phyloP scores from a whole-genome alignment of 2,113 vertebrate species.

The Nannobrachium achirus region DNA sequence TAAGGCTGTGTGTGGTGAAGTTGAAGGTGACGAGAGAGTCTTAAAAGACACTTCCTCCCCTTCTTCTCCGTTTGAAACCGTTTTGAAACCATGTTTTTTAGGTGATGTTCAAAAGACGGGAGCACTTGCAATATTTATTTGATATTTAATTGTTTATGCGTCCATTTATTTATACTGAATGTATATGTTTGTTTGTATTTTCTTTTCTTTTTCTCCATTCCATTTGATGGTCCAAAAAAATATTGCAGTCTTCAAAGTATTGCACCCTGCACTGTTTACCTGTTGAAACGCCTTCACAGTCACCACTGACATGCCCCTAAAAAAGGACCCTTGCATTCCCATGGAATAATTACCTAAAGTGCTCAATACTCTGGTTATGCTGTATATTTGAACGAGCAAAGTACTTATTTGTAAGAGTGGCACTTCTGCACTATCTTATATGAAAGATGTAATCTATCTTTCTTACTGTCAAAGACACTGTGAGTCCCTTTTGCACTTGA shows the following conservation, averaged over 20 bases:
- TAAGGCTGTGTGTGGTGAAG: no score
- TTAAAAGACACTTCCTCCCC: no score
- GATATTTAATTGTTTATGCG: slow-evolving; percentile 46
- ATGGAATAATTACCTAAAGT: slow-evolving; percentile 55
- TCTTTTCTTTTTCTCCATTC: slow-evolving; percentile 24
- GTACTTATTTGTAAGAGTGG: slow-evolving; percentile 63
- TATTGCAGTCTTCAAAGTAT: slow-evolving; percentile 24
- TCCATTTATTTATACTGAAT: slow-evolving; percentile 56
- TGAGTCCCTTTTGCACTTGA: slow-evolving; percentile 73
- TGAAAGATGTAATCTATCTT: slow-evolving; percentile 66
- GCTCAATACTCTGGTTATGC: slow-evolving; percentile 47
- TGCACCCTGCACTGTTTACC: slow-evolving; percentile 7
- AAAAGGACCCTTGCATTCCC: not conserved
- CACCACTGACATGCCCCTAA: not conserved
- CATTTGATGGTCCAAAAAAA: slow-evolving; percentile 44
- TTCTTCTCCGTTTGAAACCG: no score
- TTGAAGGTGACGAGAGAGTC: no score
- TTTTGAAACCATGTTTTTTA: not conserved
- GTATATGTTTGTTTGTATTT: slow-evolving; percentile 31
- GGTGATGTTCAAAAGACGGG: slow-evolving; percentile 43
- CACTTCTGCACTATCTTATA: slow-evolving; percentile 67
- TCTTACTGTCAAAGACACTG: slow-evolving; percentile 75
- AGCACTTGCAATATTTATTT: slow-evolving; percentile 69
- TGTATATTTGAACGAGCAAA: slow-evolving; percentile 46
- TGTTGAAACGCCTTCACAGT: slow-evolving; percentile 6